Percentiles rank a stretch among this genome's conserved stretches.
These are phyloP conservation scores for Thereuonema tuberculata DNA, from an alignment of 1,140 invertebrate genomes.

Conservation along the genomic window DNA sequence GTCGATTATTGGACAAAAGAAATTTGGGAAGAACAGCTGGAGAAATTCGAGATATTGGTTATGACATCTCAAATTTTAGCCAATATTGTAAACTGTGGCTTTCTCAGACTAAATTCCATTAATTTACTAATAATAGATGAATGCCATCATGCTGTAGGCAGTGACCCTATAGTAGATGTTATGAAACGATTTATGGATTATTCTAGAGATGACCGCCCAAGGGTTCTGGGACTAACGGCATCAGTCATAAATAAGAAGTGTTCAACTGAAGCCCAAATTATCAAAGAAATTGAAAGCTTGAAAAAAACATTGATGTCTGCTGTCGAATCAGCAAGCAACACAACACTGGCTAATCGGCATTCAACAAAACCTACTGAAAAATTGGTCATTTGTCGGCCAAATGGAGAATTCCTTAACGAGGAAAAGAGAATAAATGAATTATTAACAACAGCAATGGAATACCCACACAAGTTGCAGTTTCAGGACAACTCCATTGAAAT, in stretches of 20 bases:
- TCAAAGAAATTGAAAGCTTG: constrained; percentile 43
- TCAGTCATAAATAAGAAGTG: constrained; percentile 62
- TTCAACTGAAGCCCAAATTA: constrained; percentile 41
- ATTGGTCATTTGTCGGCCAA: too few species aligned
- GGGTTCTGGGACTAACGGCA: constrained; percentile 67
- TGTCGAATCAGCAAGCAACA: constrained; percentile 51
- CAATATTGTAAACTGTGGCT: constrained; percentile 49
- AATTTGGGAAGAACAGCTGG: constrained; percentile 41
- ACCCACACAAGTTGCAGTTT: too few species aligned
- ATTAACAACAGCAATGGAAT: too few species aligned
- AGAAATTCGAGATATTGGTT: constrained; percentile 52
- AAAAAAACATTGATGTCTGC: constrained; percentile 55
- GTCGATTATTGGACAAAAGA: constrained; percentile 51
- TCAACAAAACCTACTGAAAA: constrained; percentile 32
- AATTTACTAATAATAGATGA: constrained; percentile 84
- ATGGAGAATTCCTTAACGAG: too few species aligned
- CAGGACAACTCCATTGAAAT: too few species aligned
- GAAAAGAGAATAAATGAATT: too few species aligned
- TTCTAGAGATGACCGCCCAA: constrained; percentile 42
- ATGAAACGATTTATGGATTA: constrained; percentile 1
- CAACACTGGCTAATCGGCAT: constrained; percentile 33
- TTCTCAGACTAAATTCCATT: constrained; percentile 44
- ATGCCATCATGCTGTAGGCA: constrained; percentile 65
- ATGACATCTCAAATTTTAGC: constrained; percentile 72
- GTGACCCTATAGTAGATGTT: constrained; percentile 51